Base-by-base conservation (phyloP, 2,797 vertebrate species). In the Lycodopsis pacificus region DNA sequence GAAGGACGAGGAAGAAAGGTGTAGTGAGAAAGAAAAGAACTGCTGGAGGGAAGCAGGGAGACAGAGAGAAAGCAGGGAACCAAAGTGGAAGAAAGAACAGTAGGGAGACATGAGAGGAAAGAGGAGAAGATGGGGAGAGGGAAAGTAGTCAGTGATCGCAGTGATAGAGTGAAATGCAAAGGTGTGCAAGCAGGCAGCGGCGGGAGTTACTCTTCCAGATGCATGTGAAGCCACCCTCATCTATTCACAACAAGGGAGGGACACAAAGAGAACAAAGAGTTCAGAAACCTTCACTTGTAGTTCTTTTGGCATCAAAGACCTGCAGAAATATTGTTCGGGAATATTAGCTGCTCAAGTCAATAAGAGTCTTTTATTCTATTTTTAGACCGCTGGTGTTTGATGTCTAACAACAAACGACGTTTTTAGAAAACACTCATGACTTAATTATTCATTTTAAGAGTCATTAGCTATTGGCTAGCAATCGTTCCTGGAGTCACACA, bases 221-320 rank as follows among this genome's bases (percentile, higher is more conserved):
- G 72, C 46, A 5, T 70, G 58, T 56, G 78, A 76, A 74, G 76
- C 54, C 59, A 80, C 38, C 7, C 5, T 44, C 48, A 38, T 59
- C 44, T 48, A 32, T 62, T 86, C 67, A 86, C 63, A 85, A 76
- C 44, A 73, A 79, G 49, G 44, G 51, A 66, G 71, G 75, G 44
- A 70, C 59, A 44, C 72, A 78, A 79, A 76, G n/a, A 77, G 40
- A 78, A 77, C 82, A 68, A 85, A 69, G 25, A 75, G 49, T 83
- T 88, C 54, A 84, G 68, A 82, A 85, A 73, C 79, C 73, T 86
- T 83, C 51, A 85, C 79, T 82, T 87, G 83, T 65, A 73, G 66
- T 73, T 81, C 54, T 80, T 59, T 71, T 67, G 80, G 77, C 88
- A 86, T 84, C 71, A 83, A 77, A 89, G 85, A 87, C 82, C 71